phyloP scores from a whole-genome alignment of 2,113 vertebrate genomes.

The Rhabdornis inornatus region DNA sequence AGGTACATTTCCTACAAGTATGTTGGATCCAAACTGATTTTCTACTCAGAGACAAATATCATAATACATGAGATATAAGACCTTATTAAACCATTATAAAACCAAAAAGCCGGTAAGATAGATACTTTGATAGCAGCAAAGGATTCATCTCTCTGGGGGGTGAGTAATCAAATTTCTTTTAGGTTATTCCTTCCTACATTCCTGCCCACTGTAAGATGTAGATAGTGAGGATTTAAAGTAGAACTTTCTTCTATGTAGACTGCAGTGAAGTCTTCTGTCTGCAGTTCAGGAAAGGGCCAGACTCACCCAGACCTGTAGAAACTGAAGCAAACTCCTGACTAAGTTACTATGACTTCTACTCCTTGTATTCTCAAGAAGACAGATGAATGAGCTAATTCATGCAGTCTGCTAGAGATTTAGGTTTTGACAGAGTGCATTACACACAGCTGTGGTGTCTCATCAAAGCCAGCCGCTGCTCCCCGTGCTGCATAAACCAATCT shows the following conservation, averaged over 20 bases:
- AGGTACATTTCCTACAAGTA: not conserved
- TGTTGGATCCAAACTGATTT: not conserved
- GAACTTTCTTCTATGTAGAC: not conserved
- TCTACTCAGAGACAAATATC: not conserved
- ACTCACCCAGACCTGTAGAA: not conserved
- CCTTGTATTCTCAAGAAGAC: not conserved
- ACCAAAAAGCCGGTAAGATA: accelerated
- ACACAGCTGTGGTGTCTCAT: not conserved
- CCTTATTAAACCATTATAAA: not conserved
- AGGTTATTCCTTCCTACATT: not conserved
- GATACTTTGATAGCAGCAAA: not conserved
- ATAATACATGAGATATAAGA: not conserved
- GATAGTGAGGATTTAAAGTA: not conserved
- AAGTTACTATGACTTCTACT: not conserved
- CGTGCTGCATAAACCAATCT: not conserved
- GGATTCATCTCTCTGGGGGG: not conserved
- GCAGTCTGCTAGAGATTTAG: not conserved
- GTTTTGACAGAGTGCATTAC: not conserved
- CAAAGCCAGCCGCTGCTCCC: not conserved
- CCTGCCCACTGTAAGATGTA: not conserved
- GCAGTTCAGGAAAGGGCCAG: not conserved
- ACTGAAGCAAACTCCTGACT: not conserved
- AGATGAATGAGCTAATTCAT: not conserved
- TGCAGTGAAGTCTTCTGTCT: not conserved
- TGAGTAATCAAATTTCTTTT: not conserved